Evolutionary conservation across 2,888 invertebrate genomes (phyloP).

Genomic region (Pyralis farinalis): DNA sequence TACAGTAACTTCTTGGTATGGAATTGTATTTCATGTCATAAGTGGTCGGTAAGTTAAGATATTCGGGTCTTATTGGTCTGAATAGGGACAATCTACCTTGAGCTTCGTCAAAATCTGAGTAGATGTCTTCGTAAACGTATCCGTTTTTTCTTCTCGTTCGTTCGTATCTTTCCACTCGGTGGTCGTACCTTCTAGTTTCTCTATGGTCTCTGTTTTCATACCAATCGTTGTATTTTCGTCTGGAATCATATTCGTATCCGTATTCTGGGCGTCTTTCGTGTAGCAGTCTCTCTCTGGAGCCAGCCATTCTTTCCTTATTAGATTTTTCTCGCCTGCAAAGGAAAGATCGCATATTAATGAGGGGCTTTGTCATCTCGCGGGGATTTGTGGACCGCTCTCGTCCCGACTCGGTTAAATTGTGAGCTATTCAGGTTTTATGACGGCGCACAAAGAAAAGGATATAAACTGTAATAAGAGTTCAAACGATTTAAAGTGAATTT

Average conservation of each 20-base stretch:
- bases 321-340: conserved; percentile 48
- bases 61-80: conserved; percentile 73
- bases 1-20: conserved; percentile 62
- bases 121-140: conserved; percentile 74
- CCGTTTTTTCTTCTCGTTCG: conserved; percentile 64
- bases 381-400: conserved; percentile 20
- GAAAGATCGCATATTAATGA: conserved; percentile 41
- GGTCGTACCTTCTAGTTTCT: conserved; percentile 30
- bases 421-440: not conserved
- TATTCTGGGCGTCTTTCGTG: conserved; percentile 59
- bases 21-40: conserved; percentile 70
- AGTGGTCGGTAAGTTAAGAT: conserved; percentile 61
- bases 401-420: not conserved
- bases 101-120: conserved; percentile 73
- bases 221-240: conserved; percentile 32
- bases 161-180: conserved; percentile 33
- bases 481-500: not conserved
- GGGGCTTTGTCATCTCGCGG: conserved; percentile 10
- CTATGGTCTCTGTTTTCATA: conserved; percentile 27
- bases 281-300: conserved; percentile 64
- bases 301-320: conserved; percentile 60
- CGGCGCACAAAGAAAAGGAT: not conserved
- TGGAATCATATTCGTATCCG: conserved; percentile 47
- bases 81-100: conserved; percentile 70
- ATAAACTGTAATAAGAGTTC: not conserved